Percentiles rank a stretch among this genome's conserved stretches.
phyloP scores from a whole-genome alignment of 1,140 invertebrate species.

The Idris sp. region DNA sequence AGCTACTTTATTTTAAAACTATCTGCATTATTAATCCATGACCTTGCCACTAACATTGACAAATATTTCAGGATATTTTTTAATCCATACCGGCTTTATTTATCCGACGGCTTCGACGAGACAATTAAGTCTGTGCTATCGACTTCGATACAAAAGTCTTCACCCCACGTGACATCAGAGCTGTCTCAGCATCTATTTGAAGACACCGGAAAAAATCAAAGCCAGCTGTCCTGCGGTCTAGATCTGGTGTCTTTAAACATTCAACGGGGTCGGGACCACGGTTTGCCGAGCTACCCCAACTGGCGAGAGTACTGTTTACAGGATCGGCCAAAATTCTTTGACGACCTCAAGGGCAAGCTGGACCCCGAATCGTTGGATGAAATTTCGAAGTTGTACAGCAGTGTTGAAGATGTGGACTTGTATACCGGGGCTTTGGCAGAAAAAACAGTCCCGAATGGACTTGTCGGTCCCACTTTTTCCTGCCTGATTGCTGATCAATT shows the following conservation, averaged over 20 bases:
- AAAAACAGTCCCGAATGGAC: slow-evolving; percentile 81
- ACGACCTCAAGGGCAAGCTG: slow-evolving; percentile 84
- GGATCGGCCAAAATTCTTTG: slow-evolving; percentile 83
- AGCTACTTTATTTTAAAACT: too few species aligned
- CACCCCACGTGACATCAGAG: slow-evolving; percentile 78
- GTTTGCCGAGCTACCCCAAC: slow-evolving; percentile 87
- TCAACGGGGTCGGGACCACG: slow-evolving; percentile 92
- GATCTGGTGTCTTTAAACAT: slow-evolving; percentile 93
- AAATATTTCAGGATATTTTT: slow-evolving; percentile 85
- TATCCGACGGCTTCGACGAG: slow-evolving; percentile 79
- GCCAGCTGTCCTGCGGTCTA: slow-evolving; percentile 82
- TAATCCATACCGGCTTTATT: slow-evolving; percentile 89
- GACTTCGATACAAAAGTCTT: slow-evolving; percentile 83
- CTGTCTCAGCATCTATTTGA: slow-evolving; percentile 88
- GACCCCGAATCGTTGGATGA: slow-evolving; percentile 81
- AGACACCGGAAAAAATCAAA: slow-evolving; percentile 61
- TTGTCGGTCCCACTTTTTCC: slow-evolving; percentile 90
- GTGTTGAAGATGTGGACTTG: slow-evolving; percentile 90
- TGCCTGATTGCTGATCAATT: slow-evolving; percentile 94
- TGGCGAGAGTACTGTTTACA: slow-evolving; percentile 88
- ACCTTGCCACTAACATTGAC: too few species aligned
- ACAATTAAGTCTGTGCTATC: slow-evolving; percentile 82
- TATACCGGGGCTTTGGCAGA: slow-evolving; percentile 92
- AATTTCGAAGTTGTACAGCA: slow-evolving; percentile 84
- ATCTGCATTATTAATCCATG: too few species aligned